Base-by-base conservation (phyloP, 2,888 invertebrate genomes). In the Andrena marginata region DNA sequence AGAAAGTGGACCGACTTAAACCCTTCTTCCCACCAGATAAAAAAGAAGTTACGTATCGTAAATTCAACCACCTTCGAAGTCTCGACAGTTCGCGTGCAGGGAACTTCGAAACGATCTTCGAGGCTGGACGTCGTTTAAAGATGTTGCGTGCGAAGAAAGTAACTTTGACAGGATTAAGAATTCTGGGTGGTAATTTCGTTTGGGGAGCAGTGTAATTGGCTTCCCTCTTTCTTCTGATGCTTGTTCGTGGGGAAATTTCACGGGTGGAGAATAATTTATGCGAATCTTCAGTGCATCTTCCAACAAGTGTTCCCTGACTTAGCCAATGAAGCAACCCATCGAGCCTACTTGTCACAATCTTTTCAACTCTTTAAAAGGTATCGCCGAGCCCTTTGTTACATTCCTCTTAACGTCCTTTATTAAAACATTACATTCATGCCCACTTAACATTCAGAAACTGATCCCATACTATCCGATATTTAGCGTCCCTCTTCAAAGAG, bases 131-230 rank as follows among this genome's bases (percentile, higher is more conserved):
- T 16, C 48, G 64, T 35, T 26, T 26, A 65, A 26, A 29, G 64
- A 65, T 60, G 71, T 71, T 71, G 71, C 71, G 71, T 71, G 71
- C 59, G 48, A 71, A 71, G 71, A 71, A 71, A 62, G 48, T 42
- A 29, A 71, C 48, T 71, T 71, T 62, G 71, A 26, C 31, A 42
- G 23, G 71, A 71, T 71, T 71, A 71, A 62, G 60, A 48, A 71
- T 71, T 62, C 60, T 49, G 48, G 29, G 29, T 56, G 20, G 60
- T 60, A 71, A 71, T 71, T 71, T 71, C n/a, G 62, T 31, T 42
- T 33, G 31, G 23, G 2, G 62, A 13, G 16, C 31, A 20, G 31
- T 13, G n/a, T 49, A 49, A 71, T 20, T 62, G 62, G 49, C 60
- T 60, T 20, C 35, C 23, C 48, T 31, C 31, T 60, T 49, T 29